phyloP scores from a whole-genome alignment of 2,113 vertebrate genomes.

The Gadus macrocephalus region DNA sequence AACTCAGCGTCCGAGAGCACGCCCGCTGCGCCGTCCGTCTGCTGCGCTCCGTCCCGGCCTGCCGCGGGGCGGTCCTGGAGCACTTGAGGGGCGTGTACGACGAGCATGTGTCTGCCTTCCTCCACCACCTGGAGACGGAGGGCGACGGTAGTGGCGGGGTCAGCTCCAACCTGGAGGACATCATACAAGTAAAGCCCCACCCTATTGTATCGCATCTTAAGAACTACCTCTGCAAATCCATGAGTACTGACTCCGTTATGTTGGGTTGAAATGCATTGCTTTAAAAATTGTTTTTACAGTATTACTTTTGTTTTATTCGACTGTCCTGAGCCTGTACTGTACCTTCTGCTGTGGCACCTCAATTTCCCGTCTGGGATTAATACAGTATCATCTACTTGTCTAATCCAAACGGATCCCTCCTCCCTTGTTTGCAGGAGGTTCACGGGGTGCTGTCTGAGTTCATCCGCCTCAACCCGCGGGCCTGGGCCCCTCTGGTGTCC shows the following conservation, averaged over 20 bases:
- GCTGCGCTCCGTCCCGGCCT: constrained; percentile 84
- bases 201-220: neutral
- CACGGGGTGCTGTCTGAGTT: constrained; percentile 82
- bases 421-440: constrained; percentile 67
- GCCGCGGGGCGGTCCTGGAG: constrained; percentile 85
- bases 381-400: neutral
- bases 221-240: neutral
- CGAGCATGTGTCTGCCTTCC: constrained; percentile 81
- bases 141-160: constrained; percentile 50
- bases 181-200: constrained; percentile 65
- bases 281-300: too few relatives aligned
- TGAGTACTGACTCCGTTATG: too few relatives aligned
- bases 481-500: constrained; percentile 88
- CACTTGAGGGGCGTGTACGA: constrained; percentile 87
- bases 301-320: neutral
- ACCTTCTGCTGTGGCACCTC: neutral
- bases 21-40: constrained; percentile 86
- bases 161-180: constrained; percentile 81
- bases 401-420: neutral
- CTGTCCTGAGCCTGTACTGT: neutral
- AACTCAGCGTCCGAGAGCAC: constrained; percentile 82
- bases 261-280: too few relatives aligned
- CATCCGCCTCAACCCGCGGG: constrained; percentile 80
- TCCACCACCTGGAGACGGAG: constrained; percentile 74
- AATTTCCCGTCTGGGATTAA: too few relatives aligned